Base-by-base conservation (phyloP, 2,797 vertebrate genomes). In the Emydoidea blandingii region DNA sequence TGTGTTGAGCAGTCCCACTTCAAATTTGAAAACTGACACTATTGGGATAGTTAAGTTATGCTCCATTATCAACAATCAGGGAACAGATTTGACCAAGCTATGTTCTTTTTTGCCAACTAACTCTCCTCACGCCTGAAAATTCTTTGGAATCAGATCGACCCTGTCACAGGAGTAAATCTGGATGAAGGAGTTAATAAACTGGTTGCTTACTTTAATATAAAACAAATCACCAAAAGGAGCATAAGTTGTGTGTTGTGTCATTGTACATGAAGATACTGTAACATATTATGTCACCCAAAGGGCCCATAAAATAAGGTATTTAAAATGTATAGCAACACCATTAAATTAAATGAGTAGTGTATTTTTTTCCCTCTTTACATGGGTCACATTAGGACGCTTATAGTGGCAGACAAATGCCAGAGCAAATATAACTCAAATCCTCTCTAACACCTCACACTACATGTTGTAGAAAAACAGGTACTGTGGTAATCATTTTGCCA, bases 311-410 rank as follows among this genome's bases (percentile, higher is more conserved):
- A 78, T 52, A 25, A 93, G 86, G 21, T 52, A 86, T 27, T 84
- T 94, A 86, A 81, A 37, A 94, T 78, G 62, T 21, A 91, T 19
- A 78, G 21, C 12, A 86, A 68, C 14, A 56, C 2, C 12, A 72
- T 6, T 81, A 96, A 97, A 96, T 90, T 89, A 87, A 94, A 92
- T 15, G 84, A 59, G 86, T 90, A 37, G 34, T 21, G n/a, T 31
- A 86, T 74, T 25, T 65, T 82, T 11, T 65, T 72, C 4, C 11
- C 81, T 89, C 90, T 89, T 91, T 47, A 47, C 34, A 41, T 81
- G 52, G 50, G 10, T 90, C 90, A 82, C 4, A 57, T 8, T 86
- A n/a, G 6, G 14, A 93, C 34, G 86, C 81, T 85, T 96, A 91
- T 83, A 93, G 86, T 85, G 92, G 91, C 23, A 79, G 47, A 92